phyloP scores from a whole-genome alignment of 2,888 invertebrate genomes.

The Sisyra terminalis region DNA sequence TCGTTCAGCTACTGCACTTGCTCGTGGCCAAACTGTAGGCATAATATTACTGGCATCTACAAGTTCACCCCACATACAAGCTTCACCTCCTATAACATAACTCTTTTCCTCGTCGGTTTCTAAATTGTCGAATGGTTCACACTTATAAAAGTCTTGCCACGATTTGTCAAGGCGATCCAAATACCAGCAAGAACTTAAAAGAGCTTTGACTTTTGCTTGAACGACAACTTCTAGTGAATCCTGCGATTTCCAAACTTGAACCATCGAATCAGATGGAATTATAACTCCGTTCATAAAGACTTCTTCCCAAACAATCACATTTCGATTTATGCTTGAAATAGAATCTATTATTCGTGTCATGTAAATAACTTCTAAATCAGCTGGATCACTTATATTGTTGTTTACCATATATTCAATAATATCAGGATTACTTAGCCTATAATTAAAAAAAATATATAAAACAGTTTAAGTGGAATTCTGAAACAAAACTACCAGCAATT shows the following conservation, averaged over 20 bases:
- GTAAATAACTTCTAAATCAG: conserved; percentile 48
- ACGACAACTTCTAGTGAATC: conserved; percentile 31
- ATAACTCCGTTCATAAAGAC: conserved; percentile 59
- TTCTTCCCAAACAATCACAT: conserved; percentile 71
- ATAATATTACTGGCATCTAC: conserved; percentile 50
- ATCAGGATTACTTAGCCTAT: conserved; percentile 45
- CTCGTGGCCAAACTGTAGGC: conserved; percentile 66
- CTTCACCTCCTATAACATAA: conserved; percentile 74
- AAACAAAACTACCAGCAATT: conserved; percentile 58
- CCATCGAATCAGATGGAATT: conserved; percentile 44
- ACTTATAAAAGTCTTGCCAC: conserved; percentile 50
- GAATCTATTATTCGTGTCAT: conserved; percentile 41
- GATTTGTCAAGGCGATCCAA: conserved; percentile 53
- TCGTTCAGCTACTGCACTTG: conserved; percentile 70
- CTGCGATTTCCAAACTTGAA: conserved; percentile 65
- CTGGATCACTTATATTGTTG: conserved; percentile 34
- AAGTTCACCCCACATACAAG: conserved; percentile 85
- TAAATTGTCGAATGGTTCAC: conserved; percentile 42
- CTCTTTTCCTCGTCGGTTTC: conserved; percentile 34
- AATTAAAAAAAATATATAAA: conserved; percentile 11
- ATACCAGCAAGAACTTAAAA: conserved; percentile 81
- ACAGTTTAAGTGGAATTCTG: conserved; percentile 14
- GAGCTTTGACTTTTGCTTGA: conserved; percentile 38
- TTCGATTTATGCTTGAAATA: conserved; percentile 28
- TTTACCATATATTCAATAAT: conserved; percentile 42